Conservation (phyloP, 2,113 vertebrate genomes). For the Seriola rivoliana region DNA sequence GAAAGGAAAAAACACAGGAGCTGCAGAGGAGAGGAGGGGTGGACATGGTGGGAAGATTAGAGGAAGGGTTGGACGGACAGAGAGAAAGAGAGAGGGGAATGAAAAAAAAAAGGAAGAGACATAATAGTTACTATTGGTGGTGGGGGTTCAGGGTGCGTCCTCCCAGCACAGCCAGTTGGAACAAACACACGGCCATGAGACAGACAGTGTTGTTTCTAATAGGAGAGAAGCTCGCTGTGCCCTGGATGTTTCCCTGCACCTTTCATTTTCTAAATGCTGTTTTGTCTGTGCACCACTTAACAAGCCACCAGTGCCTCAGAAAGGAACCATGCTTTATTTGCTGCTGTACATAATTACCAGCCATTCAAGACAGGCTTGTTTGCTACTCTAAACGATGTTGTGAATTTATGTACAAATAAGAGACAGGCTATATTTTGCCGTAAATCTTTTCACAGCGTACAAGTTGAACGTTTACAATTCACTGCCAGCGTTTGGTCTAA, state of each 20-base stretch:
- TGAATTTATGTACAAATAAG: slow-evolving; percentile 76
- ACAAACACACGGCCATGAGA: slow-evolving; percentile 66
- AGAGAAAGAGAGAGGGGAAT: slow-evolving; percentile 41
- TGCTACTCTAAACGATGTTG: slow-evolving; percentile 77
- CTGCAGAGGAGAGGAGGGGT: slow-evolving; percentile 45
- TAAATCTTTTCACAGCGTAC: slow-evolving; percentile 47
- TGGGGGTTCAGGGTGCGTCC: slow-evolving; percentile 77
- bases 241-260: slow-evolving; percentile 79
- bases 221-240: slow-evolving; percentile 76
- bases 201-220: slow-evolving; percentile 77
- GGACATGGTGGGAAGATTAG: slow-evolving; percentile 70
- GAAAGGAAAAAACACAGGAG: slow-evolving; percentile 60
- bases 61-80: slow-evolving; percentile 60
- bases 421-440: slow-evolving; percentile 70
- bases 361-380: slow-evolving; percentile 79
- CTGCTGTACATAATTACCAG: slow-evolving; percentile 82
- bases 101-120: slow-evolving; percentile 56
- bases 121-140: slow-evolving; percentile 68
- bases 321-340: slow-evolving; percentile 79
- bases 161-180: slow-evolving; percentile 72
- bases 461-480: slow-evolving; percentile 55
- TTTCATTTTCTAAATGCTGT: slow-evolving; percentile 83
- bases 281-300: slow-evolving; percentile 84
- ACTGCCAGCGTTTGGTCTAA: slow-evolving; percentile 6
- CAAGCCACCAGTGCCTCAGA: slow-evolving; percentile 80